phyloP scores from a whole-genome alignment of 1,140 invertebrate species.

The Sipha flava region DNA sequence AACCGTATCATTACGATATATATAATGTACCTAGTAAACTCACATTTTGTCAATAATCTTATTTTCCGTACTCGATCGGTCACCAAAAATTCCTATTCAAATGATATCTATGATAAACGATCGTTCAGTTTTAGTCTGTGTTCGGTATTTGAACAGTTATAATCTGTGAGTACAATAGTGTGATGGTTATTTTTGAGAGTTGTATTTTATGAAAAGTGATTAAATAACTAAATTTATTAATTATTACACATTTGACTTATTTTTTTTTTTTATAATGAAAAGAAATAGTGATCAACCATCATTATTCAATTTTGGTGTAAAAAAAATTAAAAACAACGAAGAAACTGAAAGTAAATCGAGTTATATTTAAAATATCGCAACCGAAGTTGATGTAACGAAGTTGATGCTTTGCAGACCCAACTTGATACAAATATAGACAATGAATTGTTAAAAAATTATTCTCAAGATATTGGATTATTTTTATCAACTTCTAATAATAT shows the following conservation, averaged over 20 bases:
- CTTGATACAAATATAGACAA: too few species aligned
- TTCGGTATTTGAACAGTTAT: background rate
- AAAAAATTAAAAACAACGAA: background rate
- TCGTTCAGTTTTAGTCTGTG: background rate
- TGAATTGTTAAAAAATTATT: too few species aligned
- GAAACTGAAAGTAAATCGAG: background rate
- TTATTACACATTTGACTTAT: background rate
- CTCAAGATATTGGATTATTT: too few species aligned
- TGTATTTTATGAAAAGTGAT: background rate
- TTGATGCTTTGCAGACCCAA: too few species aligned
- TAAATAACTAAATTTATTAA: background rate
- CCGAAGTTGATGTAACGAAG: too few species aligned
- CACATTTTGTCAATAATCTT: background rate
- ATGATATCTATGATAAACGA: background rate
- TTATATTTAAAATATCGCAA: too few species aligned
- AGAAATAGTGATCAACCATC: background rate
- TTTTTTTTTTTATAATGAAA: background rate
- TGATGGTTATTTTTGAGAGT: background rate
- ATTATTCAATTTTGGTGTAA: background rate
- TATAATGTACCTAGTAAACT: too few species aligned
- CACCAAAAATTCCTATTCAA: too few species aligned
- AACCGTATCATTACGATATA: background rate
- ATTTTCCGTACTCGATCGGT: background rate
- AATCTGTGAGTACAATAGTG: background rate
- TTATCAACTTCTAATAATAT: too few species aligned